These are phyloP conservation scores for Chaenogobius annularis DNA, from an alignment of 2,113 vertebrate species.

Conservation along the genomic window DNA sequence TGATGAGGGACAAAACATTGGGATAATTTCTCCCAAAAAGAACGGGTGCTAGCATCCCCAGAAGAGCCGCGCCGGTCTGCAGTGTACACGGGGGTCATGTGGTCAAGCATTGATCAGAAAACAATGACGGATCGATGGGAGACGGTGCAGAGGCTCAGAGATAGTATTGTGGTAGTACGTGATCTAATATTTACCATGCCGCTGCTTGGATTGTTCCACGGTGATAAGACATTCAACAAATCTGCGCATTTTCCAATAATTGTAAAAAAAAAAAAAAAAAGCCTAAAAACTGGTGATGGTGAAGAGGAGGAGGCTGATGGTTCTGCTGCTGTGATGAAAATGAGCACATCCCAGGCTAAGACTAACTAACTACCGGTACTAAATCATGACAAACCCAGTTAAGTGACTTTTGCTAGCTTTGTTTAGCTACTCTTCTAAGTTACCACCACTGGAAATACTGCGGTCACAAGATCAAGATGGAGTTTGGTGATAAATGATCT, in stretches of 20 bases:
- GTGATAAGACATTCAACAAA: neutral
- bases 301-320: neutral
- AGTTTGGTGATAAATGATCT: too few relatives aligned
- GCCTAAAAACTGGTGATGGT: neutral
- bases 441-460: too few relatives aligned
- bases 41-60: too few relatives aligned
- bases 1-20: too few relatives aligned
- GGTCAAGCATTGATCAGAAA: neutral
- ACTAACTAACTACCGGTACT: neutral
- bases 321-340: neutral
- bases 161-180: neutral
- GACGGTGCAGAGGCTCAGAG: neutral
- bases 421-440: too few relatives aligned
- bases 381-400: neutral
- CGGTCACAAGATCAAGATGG: too few relatives aligned
- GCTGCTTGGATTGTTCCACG: neutral
- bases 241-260: neutral
- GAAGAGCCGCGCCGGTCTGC: neutral
- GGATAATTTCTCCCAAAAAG: too few relatives aligned
- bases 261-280: too few relatives aligned
- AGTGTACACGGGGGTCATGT: neutral
- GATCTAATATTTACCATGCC: slow-evolving; percentile 3
- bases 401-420: too few relatives aligned
- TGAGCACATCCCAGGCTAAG: too few relatives aligned
- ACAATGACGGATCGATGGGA: slow-evolving; percentile 14